These are phyloP conservation scores for Chloropsis cyanopogon DNA, from an alignment of 2,113 vertebrate species.

Conservation along the genomic window DNA sequence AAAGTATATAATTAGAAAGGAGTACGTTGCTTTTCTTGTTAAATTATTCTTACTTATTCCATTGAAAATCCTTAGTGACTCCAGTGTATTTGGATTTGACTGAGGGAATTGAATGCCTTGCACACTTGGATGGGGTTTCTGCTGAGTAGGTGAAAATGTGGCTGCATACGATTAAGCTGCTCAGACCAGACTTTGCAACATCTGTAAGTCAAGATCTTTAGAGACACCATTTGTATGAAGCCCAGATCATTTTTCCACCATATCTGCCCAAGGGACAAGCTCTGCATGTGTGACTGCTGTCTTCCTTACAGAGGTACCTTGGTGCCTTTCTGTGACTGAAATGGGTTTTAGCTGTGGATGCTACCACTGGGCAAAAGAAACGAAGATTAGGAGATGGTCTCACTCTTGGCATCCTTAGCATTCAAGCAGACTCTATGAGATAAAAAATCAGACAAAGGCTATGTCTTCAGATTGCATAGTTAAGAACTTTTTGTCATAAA, in stretches of 20 bases:
- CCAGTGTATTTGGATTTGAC: not conserved
- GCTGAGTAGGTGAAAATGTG: not conserved
- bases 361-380: not conserved
- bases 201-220: not conserved
- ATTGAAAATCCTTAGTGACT: not conserved
- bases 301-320: not conserved
- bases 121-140: not conserved
- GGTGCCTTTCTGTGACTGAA: not conserved
- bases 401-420: not conserved
- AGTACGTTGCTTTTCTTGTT: not conserved
- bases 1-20: not conserved
- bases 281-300: accelerated
- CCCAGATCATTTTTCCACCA: not conserved
- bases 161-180: not conserved
- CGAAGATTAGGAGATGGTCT: accelerated
- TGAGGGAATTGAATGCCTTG: not conserved
- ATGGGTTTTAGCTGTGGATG: not conserved
- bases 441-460: not conserved
- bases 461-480: not conserved
- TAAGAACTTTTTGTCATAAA: not conserved
- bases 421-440: not conserved
- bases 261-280: not conserved
- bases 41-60: not conserved
- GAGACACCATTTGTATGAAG: not conserved
- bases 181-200: not conserved